Evolutionary conservation across 2,113 vertebrate genomes (phyloP), one percentile per base, ranked within the genome.

Genomic region (Melanostigma gelatinosum): DNA sequence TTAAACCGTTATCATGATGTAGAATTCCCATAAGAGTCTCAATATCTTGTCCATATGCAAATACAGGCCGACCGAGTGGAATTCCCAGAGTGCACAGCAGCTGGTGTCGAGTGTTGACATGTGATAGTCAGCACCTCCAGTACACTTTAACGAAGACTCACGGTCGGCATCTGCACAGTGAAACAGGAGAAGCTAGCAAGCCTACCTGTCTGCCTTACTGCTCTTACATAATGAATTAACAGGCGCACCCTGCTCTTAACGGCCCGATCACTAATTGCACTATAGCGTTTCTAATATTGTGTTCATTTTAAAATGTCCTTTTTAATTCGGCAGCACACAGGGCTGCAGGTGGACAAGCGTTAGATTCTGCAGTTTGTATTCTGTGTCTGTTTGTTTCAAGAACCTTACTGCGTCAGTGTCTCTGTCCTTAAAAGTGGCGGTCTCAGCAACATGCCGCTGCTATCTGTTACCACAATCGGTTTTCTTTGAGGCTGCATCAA

Each of bases 111-210:
- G 71, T 84, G 77, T 29, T 36, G 89, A 89, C 4, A 88, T 8
- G 22, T 15, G 86, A 90, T 81, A 88, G 42, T 65, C 60, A 18
- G 22, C 76, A 57, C 78, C 85, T 75, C 38, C 50, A 46, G 85
- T 87, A 76, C 89, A 86, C 90, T 82, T 88, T 87, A 86, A 85
- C 63, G 44, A 76, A 73, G 82, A 80, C 65, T 79, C 55, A 64
- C 12, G 58, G 40, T 34, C 42, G 10, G 60, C 71, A 63, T 50
- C 77, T 74, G 85, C 57, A 22, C 66, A 5, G 20, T 76, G 90
- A 86, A 91, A 93, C 76, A 3, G 63, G 79, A 93, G 87, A 67
- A 22, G 84, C 67, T 15, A 6, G 12, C 55, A 0, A 8, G 57
- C 27, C 55, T 34, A 61, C 58, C 27, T 27, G 54, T 22, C 10